Conservation (phyloP, 2,113 vertebrate genomes). For the Vanacampus margaritifer region DNA sequence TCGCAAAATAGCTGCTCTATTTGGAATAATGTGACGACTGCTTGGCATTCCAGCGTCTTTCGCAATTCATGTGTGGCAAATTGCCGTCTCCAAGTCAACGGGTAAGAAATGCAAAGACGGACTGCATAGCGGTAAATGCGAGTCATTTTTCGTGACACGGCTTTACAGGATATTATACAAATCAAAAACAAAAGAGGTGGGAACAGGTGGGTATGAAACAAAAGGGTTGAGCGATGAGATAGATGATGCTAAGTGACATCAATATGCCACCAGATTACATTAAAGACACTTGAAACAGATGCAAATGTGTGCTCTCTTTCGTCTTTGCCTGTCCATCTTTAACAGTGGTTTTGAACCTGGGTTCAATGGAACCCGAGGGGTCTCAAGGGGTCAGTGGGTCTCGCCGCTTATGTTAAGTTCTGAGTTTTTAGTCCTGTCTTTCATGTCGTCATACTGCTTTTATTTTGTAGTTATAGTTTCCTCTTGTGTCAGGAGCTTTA, state of each 20-base stretch:
- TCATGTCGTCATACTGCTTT: no score
- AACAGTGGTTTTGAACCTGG: no score
- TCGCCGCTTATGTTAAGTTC: no score
- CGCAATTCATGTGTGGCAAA: constrained; percentile 66
- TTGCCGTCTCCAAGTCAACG: constrained; percentile 60
- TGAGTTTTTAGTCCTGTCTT: no score
- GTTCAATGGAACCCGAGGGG: no score
- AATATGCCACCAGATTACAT: constrained; percentile 56
- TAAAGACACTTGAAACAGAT: constrained; percentile 35
- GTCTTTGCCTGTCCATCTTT: no score
- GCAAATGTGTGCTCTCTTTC: constrained; percentile 24
- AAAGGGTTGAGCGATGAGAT: constrained; percentile 57
- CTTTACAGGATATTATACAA: constrained; percentile 57
- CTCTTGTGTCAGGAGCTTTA: no score
- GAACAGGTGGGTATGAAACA: constrained; percentile 44
- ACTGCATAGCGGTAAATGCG: constrained; percentile 43
- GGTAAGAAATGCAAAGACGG: constrained; percentile 50
- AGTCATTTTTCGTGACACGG: constrained; percentile 50
- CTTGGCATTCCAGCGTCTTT: constrained; percentile 40
- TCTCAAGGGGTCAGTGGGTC: no score
- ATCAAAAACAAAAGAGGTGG: constrained; percentile 55
- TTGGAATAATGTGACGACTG: constrained; percentile 14
- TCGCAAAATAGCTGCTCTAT: constrained; percentile 19
- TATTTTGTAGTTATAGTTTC: no score
- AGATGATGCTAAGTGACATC: constrained; percentile 42